Base-by-base conservation (phyloP, 1,140 invertebrate species). In the Lucilia sericata region DNA sequence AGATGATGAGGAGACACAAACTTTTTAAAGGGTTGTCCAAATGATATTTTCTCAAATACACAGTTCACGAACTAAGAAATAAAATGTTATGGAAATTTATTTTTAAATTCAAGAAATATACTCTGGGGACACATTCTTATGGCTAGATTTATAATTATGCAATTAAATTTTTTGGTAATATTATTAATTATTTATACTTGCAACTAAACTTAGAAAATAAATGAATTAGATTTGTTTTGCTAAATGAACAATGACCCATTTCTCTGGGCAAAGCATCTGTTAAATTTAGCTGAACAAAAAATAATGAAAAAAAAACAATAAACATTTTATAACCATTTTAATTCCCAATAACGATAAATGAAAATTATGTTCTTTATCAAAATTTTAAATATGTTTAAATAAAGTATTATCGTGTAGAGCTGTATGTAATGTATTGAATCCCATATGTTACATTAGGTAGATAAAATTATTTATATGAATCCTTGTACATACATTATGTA, bases 101-200 rank as follows among this genome's bases (percentile, higher is more conserved):
- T 25, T 78, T 78, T 78, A 19, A 78, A 78, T 78, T 10, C 12
- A 78, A 78, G 75, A 47, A 17, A 78, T 47, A 47, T 78, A 78
- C 75, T 78, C 75, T 42, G 36, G 75, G 75, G 75, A 78, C n/a
- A 70, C 65, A 25, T 78, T 47, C 36, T 47, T 76, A 5, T 19
- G 36, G 75, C 14, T 78, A 47, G 75, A 78, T 47, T 78, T 78
- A 78, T 78, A 47, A 78, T 78, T 78, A 78, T 78, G 36, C 75
- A 78, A 78, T 78, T 78, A 78, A 78, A 78, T 75, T 21, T 78
- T 30, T 30, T 30, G 36, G 36, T 78, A 78, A 78, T 78, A 42
- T 42, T 47, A 78, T 78, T 78, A 78, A 78, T 78, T 78, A 78
- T 78, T 78, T 78, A 76, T 74, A 25, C 9, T 75, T 74, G 70